phyloP scores from a whole-genome alignment of 2,797 vertebrate species.

The Erpetoichthys calabaricus region DNA sequence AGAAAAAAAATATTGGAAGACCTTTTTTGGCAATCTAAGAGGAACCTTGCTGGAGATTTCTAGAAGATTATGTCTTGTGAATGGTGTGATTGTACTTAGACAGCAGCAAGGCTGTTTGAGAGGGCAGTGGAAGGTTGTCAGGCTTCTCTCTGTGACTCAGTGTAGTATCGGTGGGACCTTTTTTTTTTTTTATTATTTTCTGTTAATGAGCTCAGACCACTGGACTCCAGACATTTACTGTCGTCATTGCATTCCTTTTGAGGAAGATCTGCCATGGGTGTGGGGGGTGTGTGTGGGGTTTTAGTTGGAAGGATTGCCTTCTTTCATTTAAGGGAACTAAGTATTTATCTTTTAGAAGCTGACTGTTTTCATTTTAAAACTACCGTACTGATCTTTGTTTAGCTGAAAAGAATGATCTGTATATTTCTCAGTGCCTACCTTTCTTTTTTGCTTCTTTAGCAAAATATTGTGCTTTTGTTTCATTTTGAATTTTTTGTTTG shows the following conservation, averaged over 20 bases:
- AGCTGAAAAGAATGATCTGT: too few relatives aligned
- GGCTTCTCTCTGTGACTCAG: slow-evolving; percentile 9
- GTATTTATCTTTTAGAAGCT: too few relatives aligned
- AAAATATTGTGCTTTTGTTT: too few relatives aligned
- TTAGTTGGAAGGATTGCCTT: too few relatives aligned
- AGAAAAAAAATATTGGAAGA: neutral
- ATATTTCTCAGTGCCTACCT: too few relatives aligned
- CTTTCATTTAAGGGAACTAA: too few relatives aligned
- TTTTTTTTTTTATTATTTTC: slow-evolving; percentile 16
- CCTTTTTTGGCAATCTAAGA: slow-evolving; percentile 3
- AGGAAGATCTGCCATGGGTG: slow-evolving; percentile 1
- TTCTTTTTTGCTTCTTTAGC: too few relatives aligned
- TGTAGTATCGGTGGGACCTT: slow-evolving; percentile 33
- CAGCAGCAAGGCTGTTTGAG: slow-evolving; percentile 8
- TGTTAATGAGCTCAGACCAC: slow-evolving; percentile 36
- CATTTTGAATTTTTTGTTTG: too few relatives aligned
- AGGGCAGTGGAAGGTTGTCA: slow-evolving; percentile 3
- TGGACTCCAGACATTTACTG: slow-evolving; percentile 24
- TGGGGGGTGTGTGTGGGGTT: too few relatives aligned
- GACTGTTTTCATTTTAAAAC: too few relatives aligned
- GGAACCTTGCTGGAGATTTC: slow-evolving; percentile 3
- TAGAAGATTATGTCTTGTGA: slow-evolving; percentile 6
- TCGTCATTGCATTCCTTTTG: slow-evolving; percentile 20
- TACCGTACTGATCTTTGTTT: too few relatives aligned
- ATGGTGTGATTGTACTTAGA: slow-evolving; percentile 20